These are phyloP conservation scores for Falco biarmicus DNA, from an alignment of 2,797 vertebrate genomes.

Conservation along the genomic window DNA sequence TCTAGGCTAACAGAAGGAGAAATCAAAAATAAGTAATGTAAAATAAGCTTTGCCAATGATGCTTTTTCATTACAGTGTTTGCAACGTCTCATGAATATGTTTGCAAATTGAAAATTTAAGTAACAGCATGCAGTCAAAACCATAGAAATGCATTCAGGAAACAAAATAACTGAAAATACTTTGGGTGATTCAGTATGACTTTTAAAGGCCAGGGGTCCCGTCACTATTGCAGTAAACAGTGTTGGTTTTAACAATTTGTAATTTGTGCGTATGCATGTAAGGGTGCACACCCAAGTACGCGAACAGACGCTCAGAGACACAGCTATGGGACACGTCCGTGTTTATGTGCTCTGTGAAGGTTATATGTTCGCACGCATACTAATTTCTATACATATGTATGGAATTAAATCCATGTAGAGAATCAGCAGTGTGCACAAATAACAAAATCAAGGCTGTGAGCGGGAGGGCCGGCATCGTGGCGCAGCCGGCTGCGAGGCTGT, in stretches of 20 bases:
- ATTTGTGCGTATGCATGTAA: not conserved
- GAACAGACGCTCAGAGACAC: rapidly evolving
- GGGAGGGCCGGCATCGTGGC: not conserved
- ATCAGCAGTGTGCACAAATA: not conserved
- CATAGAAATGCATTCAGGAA: not conserved
- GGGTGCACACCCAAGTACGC: rapidly evolving
- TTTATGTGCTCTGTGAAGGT: not conserved
- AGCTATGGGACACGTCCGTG: rapidly evolving
- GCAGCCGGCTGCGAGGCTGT: not conserved
- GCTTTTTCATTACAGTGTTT: not conserved
- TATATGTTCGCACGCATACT: not conserved
- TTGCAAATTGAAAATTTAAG: conserved; percentile 4
- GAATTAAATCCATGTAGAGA: not conserved
- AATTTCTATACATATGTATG: not conserved
- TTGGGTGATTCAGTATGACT: not conserved
- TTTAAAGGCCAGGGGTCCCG: not conserved
- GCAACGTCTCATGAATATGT: not conserved
- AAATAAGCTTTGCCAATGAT: not conserved
- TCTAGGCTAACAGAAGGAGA: not conserved
- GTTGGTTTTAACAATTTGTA: not conserved
- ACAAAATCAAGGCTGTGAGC: not conserved
- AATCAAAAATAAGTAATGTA: not conserved
- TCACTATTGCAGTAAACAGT: not conserved
- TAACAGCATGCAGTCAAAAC: not conserved
- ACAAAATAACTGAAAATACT: not conserved